These are phyloP conservation scores for Xestia ashworthii DNA, from an alignment of 2,888 invertebrate species.

Conservation along the genomic window DNA sequence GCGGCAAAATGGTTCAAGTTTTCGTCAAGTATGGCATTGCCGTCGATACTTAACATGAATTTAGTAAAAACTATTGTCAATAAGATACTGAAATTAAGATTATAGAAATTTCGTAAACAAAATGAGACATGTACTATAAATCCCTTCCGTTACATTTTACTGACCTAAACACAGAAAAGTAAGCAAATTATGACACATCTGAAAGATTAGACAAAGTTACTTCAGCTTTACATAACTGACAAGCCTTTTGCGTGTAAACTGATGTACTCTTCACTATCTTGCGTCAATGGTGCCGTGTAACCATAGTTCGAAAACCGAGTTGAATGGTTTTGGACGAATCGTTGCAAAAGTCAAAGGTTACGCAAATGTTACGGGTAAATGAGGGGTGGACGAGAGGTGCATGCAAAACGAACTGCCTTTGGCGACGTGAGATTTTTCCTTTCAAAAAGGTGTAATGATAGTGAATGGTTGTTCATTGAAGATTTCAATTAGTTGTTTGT, in stretches of 20 bases:
- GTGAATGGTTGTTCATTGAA: not conserved
- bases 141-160: conserved; percentile 9
- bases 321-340: conserved; percentile 57
- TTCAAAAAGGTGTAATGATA: not conserved
- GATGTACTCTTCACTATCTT: conserved; percentile 57
- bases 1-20: not conserved
- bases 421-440: conserved; percentile 30
- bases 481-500: not conserved
- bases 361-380: conserved; percentile 71
- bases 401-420: conserved; percentile 66
- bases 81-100: not conserved
- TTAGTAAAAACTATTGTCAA: not conserved
- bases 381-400: conserved; percentile 74
- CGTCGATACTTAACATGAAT: not conserved
- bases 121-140: not conserved
- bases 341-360: conserved; percentile 71
- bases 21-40: not conserved
- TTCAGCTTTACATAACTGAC: conserved; percentile 70
- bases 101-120: not conserved
- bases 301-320: conserved; percentile 66
- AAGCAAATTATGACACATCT: conserved; percentile 42
- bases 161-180: conserved; percentile 7
- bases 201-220: conserved; percentile 58
- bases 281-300: conserved; percentile 71
- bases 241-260: conserved; percentile 61